These are phyloP conservation scores for Rhizomys pruinosus DNA, from an alignment of 2,113 vertebrate species.

Conservation along the genomic window DNA sequence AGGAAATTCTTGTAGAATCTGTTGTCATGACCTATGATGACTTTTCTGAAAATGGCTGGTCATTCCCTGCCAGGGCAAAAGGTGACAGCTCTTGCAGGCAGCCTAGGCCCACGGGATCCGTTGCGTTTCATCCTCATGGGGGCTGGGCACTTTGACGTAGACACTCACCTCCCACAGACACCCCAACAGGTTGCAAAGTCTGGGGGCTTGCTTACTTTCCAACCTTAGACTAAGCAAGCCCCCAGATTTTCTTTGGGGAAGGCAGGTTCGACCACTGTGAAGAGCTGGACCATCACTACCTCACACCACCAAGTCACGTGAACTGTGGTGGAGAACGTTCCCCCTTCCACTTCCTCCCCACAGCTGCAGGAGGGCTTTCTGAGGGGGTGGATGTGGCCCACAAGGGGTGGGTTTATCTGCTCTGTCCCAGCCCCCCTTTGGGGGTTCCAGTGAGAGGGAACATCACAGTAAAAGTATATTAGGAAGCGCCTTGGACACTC, in stretches of 20 bases:
- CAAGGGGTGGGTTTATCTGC: not conserved
- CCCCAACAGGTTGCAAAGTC: not conserved
- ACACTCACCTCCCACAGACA: not conserved
- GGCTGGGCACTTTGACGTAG: not conserved
- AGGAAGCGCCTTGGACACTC: not conserved
- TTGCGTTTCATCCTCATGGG: accelerated
- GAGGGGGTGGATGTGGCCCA: not conserved
- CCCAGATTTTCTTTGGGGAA: not conserved
- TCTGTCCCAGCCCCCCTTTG: not conserved
- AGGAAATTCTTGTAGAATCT: slow-evolving; percentile 45
- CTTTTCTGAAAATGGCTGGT: slow-evolving; percentile 27
- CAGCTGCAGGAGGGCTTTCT: slow-evolving; percentile 49
- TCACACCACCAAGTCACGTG: not conserved
- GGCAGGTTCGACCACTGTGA: not conserved
- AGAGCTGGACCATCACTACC: not conserved
- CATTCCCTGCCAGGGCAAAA: not conserved
- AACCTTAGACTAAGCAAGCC: too few relatives aligned
- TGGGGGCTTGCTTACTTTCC: accelerated
- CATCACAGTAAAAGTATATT: not conserved
- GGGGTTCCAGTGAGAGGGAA: not conserved
- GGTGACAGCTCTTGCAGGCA: not conserved
- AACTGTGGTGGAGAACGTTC: not conserved
- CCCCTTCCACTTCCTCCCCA: slow-evolving; percentile 10
- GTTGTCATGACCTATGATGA: not conserved
- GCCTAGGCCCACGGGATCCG: not conserved